These are phyloP conservation scores for Pyrochroa serraticornis DNA, from an alignment of 2,888 invertebrate species.

Conservation along the genomic window DNA sequence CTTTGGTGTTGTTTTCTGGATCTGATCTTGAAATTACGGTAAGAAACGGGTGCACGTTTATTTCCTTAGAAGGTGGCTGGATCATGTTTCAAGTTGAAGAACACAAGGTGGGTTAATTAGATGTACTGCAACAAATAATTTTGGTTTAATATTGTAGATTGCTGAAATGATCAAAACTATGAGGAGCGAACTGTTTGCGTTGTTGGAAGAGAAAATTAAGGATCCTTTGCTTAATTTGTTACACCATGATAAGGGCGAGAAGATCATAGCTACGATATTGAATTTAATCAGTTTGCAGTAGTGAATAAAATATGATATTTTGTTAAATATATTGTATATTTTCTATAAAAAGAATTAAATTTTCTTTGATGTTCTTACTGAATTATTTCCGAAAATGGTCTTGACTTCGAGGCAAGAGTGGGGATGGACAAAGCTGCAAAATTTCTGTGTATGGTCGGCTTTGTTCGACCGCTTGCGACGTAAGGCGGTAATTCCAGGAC, in stretches of 20 bases:
- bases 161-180: slow-evolving; percentile 83
- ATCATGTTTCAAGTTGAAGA: slow-evolving; percentile 80
- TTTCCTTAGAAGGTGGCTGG: slow-evolving; percentile 81
- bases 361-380: neutral
- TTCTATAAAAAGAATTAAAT: neutral
- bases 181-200: slow-evolving; percentile 73
- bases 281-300: slow-evolving; percentile 61
- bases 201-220: slow-evolving; percentile 84
- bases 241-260: slow-evolving; percentile 75
- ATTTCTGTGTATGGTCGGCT: too few relatives aligned
- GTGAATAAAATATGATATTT: neutral
- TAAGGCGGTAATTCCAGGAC: too few relatives aligned
- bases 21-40: slow-evolving; percentile 74
- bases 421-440: too few relatives aligned
- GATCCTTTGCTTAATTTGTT: slow-evolving; percentile 78
- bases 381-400: too few relatives aligned
- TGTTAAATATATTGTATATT: neutral
- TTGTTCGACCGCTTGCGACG: too few relatives aligned
- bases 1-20: slow-evolving; percentile 76
- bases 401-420: too few relatives aligned
- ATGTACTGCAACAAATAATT: neutral
- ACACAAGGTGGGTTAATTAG: slow-evolving; percentile 64
- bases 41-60: slow-evolving; percentile 74
- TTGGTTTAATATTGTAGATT: slow-evolving; percentile 60
- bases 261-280: slow-evolving; percentile 77